Evolutionary conservation across 2,113 vertebrate species (phyloP), one percentile per base, ranked within the genome.

Genomic region (Gallinago paraguaiae): DNA sequence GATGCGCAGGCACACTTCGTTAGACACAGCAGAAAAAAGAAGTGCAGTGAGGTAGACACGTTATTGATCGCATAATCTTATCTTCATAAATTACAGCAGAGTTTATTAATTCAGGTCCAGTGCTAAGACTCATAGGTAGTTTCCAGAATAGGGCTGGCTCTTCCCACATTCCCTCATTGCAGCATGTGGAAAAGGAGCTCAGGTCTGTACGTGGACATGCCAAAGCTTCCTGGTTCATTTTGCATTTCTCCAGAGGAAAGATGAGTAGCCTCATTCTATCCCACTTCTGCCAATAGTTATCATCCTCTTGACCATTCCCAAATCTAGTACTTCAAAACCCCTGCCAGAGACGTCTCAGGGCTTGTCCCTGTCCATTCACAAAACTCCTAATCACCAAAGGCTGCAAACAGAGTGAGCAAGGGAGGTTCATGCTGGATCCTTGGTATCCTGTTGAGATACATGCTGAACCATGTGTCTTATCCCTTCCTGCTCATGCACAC

Each of bases 291-390:
- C n/a, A 60, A 37, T 39, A 50, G 45, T 43, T 81, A 20, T 39
- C 9, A n/a, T 54, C 28, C 28, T 16, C 63, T 54, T 48, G 91
- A 48, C 30, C 11, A n/a, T 27, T 72, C 11, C 27, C 5, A 75
- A 48, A 11, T 16, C 22, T 54, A n/a, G 33, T 51, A 53, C 18
- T 61, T 56, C 35, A 61, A 56, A 71, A 24, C 6, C 24, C 5
- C 9, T 72, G 15, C 39, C 11, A 28, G 75, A 65, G 28, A 22
- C 12, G 50, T 45, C 7, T 0, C 0, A 8, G 22, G 10, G 3
- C 19, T 88, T 33, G 33, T 46, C 8, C 22, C 30, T 61, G 28
- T 45, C 60, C 8, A 3, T 39, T 79, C 17, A 17, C 24, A 63
- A 45, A 78, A 22, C 53, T 87, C 28, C 13, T 25, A 22, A 35